Evolutionary conservation across 2,888 invertebrate species (phyloP).

Genomic region (Drosophila barbarae): DNA sequence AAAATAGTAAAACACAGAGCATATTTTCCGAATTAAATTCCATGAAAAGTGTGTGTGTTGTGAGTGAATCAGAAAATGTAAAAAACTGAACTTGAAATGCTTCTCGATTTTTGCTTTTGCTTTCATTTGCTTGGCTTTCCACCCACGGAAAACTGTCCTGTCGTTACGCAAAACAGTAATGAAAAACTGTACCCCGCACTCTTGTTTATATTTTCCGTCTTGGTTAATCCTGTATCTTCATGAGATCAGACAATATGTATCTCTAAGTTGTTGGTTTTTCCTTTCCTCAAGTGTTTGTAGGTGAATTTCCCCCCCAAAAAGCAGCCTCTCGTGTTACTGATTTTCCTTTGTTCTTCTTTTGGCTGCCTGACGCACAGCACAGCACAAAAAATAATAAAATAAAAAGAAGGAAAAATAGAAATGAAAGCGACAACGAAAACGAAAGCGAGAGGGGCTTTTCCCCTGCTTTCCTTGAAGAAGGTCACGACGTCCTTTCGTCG

Average conservation of each 20-base stretch:
- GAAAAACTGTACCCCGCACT: slow-evolving; percentile 28
- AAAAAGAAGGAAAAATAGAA: slow-evolving; percentile 11
- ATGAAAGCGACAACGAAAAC: slow-evolving; percentile 18
- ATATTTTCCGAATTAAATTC: slow-evolving; percentile 18
- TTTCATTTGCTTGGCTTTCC: slow-evolving; percentile 8
- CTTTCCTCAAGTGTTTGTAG: slow-evolving; percentile 7
- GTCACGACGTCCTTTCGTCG: slow-evolving; percentile 45
- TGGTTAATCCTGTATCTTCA: slow-evolving; percentile 9
- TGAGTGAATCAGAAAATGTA: slow-evolving; percentile 11
- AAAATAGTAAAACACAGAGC: background rate
- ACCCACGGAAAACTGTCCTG: slow-evolving; percentile 32
- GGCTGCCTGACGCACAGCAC: slow-evolving; percentile 45
- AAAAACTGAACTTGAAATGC: slow-evolving; percentile 42
- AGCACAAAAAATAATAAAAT: slow-evolving; percentile 3
- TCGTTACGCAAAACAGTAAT: slow-evolving; percentile 39
- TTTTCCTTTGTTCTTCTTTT: slow-evolving; percentile 30
- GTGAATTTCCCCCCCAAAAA: slow-evolving; percentile 16
- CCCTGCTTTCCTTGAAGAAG: slow-evolving; percentile 64
- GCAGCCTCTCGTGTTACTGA: slow-evolving; percentile 20
- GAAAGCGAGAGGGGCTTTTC: slow-evolving; percentile 30
- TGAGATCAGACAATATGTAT: slow-evolving; percentile 29
- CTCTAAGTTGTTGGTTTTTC: slow-evolving; percentile 5
- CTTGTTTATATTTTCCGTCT: slow-evolving; percentile 20
- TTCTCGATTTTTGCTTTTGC: slow-evolving; percentile 36
- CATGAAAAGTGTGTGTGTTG: slow-evolving; percentile 16